Percentiles rank a stretch among this genome's conserved stretches.
Evolutionary conservation across 2,113 vertebrate genomes (phyloP).

Genomic region (Oreotragus oreotragus): DNA sequence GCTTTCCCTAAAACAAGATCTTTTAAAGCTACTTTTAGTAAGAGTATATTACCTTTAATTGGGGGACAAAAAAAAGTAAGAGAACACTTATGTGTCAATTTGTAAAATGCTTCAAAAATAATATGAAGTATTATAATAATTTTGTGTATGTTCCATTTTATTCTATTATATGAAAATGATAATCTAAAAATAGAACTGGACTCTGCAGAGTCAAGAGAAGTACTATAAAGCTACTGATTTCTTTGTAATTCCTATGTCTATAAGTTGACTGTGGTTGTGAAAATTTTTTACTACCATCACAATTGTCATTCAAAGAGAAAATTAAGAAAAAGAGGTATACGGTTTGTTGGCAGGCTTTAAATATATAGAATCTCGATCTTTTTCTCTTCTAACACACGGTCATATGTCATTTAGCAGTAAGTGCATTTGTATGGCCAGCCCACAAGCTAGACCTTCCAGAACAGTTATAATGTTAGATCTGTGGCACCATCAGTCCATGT

Average conservation of each 20-base stretch:
- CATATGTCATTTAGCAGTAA: background rate
- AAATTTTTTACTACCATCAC: background rate
- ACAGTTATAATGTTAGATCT: background rate
- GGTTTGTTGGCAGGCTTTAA: background rate
- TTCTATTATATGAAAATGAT: background rate
- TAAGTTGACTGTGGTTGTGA: background rate
- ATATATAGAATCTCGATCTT: background rate
- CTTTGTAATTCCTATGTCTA: background rate
- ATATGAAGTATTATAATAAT: background rate
- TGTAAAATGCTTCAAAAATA: conserved; percentile 12
- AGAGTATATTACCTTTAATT: background rate
- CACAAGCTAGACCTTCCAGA: background rate
- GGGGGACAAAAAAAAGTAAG: background rate
- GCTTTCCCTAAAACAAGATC: background rate
- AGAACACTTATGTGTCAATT: background rate
- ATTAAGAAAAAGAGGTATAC: background rate
- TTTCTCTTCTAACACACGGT: background rate
- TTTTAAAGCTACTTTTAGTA: conserved; percentile 20
- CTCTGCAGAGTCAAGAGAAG: background rate
- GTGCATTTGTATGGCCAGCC: background rate
- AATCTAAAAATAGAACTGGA: background rate
- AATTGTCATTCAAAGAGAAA: background rate
- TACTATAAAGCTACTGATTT: background rate
- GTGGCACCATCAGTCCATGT: background rate
- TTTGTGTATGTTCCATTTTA: background rate